Evolutionary conservation across 2,113 vertebrate genomes (phyloP), one percentile per base, ranked within the genome.

Genomic region (Strigops habroptila): DNA sequence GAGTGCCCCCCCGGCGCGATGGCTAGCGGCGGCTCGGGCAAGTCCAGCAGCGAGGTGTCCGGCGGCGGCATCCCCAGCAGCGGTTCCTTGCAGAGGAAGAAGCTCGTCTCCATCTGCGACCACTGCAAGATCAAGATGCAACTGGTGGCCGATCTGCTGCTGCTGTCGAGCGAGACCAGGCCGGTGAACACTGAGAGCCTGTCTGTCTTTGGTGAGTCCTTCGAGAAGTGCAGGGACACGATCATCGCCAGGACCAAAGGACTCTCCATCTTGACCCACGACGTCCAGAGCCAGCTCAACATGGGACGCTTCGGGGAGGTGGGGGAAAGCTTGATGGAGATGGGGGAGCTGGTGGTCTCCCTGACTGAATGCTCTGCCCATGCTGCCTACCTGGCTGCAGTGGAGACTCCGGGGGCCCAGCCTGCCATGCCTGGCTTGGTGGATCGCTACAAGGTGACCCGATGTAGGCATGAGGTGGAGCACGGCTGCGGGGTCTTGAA

Each of bases 241-340:
- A 98, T 99, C 97, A 99, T 99, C 49, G 99, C 99, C 88, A 97
- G 99, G 94, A 99, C 99, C 71, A 99, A 99, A 97, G 99, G 99
- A 94, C 98, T 99, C 52, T 99, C 99, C 96, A 99, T 99, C 82
- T 98, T 99, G 86, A 99, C 99, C 43, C 99, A 99, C 10, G 99
- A 99, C 82, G 98, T 99, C 89, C 99, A 99, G 98, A 99, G 99
- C 98, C 99, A 99, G 98, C 99, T 99, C 94, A 99, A 99, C 96
- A 99, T 99, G 99, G 99, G 99, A 92, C 98, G 99, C 94, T 99
- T 99, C 71, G 97, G 96, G 2, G 99, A 99, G 96, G 99, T 99
- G 16, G 99, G 98, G 33, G 99, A 99, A 95, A 98, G 99, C 91
- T 98, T 99, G 83, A 92, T 97, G 97, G 99, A 99, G 97, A 99